Conservation (phyloP, 1,140 invertebrate species). For the Reticulitermes speratus region DNA sequence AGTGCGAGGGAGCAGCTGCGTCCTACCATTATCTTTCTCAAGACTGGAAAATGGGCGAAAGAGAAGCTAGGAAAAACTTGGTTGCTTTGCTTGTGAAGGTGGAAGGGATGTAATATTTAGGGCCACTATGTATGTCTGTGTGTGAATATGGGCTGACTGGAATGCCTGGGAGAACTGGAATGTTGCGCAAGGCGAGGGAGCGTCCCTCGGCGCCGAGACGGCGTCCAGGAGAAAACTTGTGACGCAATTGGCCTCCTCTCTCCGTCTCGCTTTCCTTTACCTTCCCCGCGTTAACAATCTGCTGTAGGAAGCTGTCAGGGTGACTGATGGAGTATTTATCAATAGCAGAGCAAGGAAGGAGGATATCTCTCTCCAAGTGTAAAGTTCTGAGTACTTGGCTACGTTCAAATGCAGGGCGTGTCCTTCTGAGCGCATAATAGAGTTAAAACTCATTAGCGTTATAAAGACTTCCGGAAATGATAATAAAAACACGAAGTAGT, state of each 20-base stretch:
- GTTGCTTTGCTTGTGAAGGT: neutral
- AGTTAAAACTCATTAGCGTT: neutral
- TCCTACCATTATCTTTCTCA: neutral
- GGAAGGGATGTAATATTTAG: too few species aligned
- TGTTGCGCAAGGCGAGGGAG: neutral
- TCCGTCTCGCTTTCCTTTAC: neutral
- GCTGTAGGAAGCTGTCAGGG: neutral
- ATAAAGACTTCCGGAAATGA: neutral
- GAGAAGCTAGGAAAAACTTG: neutral
- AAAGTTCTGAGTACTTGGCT: neutral
- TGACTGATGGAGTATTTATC: slow-evolving; percentile 12
- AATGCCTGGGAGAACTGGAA: neutral
- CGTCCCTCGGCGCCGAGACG: neutral
- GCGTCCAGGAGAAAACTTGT: neutral
- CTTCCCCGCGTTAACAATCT: neutral
- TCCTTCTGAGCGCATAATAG: neutral
- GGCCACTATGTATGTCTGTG: neutral
- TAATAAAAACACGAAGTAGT: neutral
- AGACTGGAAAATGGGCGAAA: neutral
- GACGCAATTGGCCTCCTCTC: neutral
- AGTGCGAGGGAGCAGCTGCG: neutral
- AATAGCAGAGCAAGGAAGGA: neutral
- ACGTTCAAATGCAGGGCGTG: neutral
- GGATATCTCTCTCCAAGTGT: neutral
- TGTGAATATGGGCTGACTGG: neutral